phyloP scores from a whole-genome alignment of 1,140 invertebrate species.

The Drosophila orena region DNA sequence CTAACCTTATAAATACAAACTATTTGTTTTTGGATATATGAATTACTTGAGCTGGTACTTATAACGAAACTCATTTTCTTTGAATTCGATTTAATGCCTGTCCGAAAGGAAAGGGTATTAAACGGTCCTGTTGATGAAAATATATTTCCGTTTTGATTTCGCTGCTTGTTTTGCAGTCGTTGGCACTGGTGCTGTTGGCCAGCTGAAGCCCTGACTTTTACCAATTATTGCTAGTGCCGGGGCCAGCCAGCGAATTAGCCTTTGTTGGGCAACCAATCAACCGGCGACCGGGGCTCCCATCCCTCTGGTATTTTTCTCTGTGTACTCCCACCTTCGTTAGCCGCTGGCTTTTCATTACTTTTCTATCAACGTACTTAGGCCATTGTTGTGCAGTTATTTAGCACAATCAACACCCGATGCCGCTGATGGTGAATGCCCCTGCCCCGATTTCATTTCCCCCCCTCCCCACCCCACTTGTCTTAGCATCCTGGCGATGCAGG shows the following conservation, averaged over 20 bases:
- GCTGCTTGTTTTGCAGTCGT: constrained; percentile 36
- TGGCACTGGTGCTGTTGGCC: constrained; percentile 33
- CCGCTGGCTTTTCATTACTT: constrained; percentile 75
- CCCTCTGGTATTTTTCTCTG: constrained; percentile 1
- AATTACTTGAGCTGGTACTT: no score
- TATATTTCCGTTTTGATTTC: constrained; percentile 11
- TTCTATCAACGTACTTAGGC: constrained; percentile 83
- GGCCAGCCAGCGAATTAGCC: constrained; percentile 76
- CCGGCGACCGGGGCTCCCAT: constrained; percentile 4
- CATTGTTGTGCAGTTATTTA: constrained; percentile 83
- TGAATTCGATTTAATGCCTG: no score
- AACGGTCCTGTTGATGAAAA: no score
- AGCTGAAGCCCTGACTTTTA: constrained; percentile 63
- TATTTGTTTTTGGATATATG: no score
- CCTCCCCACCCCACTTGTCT: no score
- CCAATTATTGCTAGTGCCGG: constrained; percentile 78
- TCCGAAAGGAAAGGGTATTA: neutral
- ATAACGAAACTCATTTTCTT: no score
- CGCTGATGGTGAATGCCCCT: constrained; percentile 54
- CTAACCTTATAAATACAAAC: no score
- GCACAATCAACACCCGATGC: constrained; percentile 80
- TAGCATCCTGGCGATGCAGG: neutral
- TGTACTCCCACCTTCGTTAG: constrained; percentile 9
- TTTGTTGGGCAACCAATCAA: constrained; percentile 82
- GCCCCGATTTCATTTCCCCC: neutral